Evolutionary conservation across 35 echinoderm and acorn worm genomes (phyloP).

Genomic region (Amphiura filiformis): DNA sequence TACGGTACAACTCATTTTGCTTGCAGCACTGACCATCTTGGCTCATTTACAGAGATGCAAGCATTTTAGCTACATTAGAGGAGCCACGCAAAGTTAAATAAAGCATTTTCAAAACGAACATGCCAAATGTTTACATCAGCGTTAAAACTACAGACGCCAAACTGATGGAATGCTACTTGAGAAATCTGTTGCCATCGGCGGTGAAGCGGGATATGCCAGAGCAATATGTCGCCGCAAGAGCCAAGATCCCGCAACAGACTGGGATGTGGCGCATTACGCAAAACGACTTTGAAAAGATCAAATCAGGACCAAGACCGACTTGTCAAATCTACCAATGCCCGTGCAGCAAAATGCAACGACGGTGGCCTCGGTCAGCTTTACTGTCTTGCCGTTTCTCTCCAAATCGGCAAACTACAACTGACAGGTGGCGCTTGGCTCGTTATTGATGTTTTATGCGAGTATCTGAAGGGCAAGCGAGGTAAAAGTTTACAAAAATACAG

Average conservation of each 20-base stretch:
- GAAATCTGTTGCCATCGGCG: background rate
- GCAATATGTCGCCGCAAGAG: background rate
- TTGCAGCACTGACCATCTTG: background rate
- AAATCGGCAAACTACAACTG: background rate
- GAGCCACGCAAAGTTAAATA: background rate
- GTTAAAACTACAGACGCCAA: background rate
- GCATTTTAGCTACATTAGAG: background rate
- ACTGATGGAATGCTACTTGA: conserved; percentile 1
- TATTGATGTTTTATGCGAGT: conserved; percentile 2
- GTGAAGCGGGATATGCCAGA: background rate
- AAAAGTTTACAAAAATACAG: conserved; percentile 13
- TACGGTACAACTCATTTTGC: background rate
- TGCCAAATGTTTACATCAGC: conserved; percentile 10
- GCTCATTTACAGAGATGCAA: background rate
- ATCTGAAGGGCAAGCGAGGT: background rate
- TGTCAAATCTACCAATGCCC: conserved; percentile 13
- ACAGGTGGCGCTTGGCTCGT: conserved; percentile 4
- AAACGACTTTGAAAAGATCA: conserved; percentile 12
- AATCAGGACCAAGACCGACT: conserved; percentile 1
- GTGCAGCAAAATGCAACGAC: background rate
- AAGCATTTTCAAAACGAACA: background rate
- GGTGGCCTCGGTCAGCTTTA: background rate
- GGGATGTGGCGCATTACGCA: background rate
- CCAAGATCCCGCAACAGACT: background rate
- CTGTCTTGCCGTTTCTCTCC: background rate